Conservation (phyloP, 2,797 vertebrate species). For the Acanthurus tractus region DNA sequence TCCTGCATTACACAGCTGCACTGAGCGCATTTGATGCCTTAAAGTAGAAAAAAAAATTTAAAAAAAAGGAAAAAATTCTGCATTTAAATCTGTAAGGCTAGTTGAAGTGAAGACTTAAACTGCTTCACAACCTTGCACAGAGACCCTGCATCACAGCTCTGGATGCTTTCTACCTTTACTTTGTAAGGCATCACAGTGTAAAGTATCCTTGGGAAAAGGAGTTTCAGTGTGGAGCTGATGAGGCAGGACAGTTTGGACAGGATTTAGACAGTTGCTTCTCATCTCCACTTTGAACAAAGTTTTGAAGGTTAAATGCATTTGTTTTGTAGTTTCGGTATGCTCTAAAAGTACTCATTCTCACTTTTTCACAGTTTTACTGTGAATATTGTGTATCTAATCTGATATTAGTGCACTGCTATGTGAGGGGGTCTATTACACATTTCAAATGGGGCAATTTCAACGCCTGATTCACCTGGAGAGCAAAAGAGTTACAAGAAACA, state of each 20-base stretch:
- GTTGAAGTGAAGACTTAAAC: conserved; percentile 29
- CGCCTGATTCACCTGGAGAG: not conserved
- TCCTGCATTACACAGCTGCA: conserved; percentile 28
- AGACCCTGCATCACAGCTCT: conserved; percentile 19
- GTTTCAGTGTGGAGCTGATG: not conserved
- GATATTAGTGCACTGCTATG: not conserved
- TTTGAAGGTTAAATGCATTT: conserved; percentile 18
- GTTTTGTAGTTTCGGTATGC: not conserved
- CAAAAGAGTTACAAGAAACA: conserved; percentile 5
- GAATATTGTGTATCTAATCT: not conserved
- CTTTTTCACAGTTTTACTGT: not conserved
- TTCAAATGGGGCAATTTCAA: not conserved
- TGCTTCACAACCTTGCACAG: conserved; percentile 30
- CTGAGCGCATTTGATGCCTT: conserved; percentile 19
- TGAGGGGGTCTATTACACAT: too few species aligned
- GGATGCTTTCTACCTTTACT: conserved; percentile 18
- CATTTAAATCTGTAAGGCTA: conserved; percentile 27
- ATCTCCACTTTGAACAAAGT: not conserved
- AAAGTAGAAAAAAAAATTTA: too few species aligned
- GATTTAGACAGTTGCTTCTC: conserved; percentile 14
- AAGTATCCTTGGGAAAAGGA: not conserved
- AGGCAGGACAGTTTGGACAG: not conserved
- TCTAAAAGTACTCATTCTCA: not conserved
- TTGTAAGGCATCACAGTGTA: not conserved
- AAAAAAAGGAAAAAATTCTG: too few species aligned